phyloP scores from a whole-genome alignment of 2,113 vertebrate genomes.

The Percina caprodes region DNA sequence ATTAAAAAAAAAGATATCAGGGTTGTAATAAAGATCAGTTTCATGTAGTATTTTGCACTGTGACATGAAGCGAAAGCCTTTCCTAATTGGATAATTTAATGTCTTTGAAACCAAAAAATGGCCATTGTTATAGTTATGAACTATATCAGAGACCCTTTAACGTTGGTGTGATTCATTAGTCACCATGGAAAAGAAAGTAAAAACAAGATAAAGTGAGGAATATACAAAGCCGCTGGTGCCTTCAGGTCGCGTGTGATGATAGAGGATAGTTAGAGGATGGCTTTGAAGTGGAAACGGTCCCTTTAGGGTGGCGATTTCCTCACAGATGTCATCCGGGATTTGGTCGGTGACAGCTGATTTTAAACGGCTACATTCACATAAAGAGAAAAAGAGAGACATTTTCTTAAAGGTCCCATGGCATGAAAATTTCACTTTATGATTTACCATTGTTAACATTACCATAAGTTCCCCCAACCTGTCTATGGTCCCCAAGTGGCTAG shows the following conservation, averaged over 20 bases:
- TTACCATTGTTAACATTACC: too few relatives aligned
- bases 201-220: constrained; percentile 10
- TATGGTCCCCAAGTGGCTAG: too few relatives aligned
- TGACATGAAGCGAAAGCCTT: not conserved
- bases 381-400: not conserved
- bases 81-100: constrained; percentile 3
- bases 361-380: constrained; percentile 13
- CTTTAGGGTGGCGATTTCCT: constrained; percentile 32
- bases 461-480: too few relatives aligned
- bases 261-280: not conserved
- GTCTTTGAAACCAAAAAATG: constrained; percentile 3
- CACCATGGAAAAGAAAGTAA: not conserved
- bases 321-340: constrained; percentile 32
- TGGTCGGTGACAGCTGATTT: constrained; percentile 47
- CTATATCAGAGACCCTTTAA: not conserved
- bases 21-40: too few relatives aligned
- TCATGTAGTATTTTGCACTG: not conserved
- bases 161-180: not conserved
- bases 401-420: not conserved
- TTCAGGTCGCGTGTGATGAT: constrained; percentile 39
- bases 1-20: too few relatives aligned
- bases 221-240: constrained; percentile 27
- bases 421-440: too few relatives aligned
- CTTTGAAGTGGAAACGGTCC: constrained; percentile 53
- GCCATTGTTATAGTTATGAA: not conserved